Percentiles rank a stretch among this genome's conserved stretches.
Conservation (phyloP, 2,113 vertebrate genomes). For the Vimba vimba region DNA sequence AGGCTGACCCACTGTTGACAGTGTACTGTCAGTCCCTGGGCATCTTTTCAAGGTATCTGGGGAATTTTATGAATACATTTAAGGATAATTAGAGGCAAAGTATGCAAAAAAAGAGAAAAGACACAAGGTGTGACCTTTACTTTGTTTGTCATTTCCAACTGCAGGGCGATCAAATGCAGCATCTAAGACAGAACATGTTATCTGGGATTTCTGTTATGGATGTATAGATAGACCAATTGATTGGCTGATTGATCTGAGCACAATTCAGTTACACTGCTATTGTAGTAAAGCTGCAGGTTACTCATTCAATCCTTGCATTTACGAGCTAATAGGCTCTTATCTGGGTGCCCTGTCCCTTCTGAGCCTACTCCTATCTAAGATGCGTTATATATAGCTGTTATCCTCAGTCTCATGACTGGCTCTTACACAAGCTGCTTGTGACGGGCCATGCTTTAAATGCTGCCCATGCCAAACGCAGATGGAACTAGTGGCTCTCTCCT, state of each 20-base stretch:
- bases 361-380: conserved; percentile 59
- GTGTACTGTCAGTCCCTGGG: neutral
- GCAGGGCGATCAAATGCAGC: neutral
- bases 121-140: conserved; percentile 24
- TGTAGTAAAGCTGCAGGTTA: conserved; percentile 39
- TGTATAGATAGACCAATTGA: neutral
- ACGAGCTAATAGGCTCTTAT: conserved; percentile 62
- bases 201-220: neutral
- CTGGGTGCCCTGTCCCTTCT: conserved; percentile 57
- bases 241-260: neutral
- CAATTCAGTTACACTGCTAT: neutral
- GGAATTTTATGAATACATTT: conserved; percentile 22
- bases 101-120: neutral
- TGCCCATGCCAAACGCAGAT: conserved; percentile 64
- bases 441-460: conserved; percentile 58
- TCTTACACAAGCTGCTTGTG: conserved; percentile 71
- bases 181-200: neutral
- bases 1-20: conserved; percentile 35
- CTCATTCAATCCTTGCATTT: conserved; percentile 53
- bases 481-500: conserved; percentile 51
- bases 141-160: conserved; percentile 5
- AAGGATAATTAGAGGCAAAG: conserved; percentile 20
- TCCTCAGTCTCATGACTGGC: conserved; percentile 72
- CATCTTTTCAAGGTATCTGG: conserved; percentile 13
- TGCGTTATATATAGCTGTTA: conserved; percentile 74